phyloP scores from a whole-genome alignment of 2,888 invertebrate species.

The Lasioglossum oenotherae region DNA sequence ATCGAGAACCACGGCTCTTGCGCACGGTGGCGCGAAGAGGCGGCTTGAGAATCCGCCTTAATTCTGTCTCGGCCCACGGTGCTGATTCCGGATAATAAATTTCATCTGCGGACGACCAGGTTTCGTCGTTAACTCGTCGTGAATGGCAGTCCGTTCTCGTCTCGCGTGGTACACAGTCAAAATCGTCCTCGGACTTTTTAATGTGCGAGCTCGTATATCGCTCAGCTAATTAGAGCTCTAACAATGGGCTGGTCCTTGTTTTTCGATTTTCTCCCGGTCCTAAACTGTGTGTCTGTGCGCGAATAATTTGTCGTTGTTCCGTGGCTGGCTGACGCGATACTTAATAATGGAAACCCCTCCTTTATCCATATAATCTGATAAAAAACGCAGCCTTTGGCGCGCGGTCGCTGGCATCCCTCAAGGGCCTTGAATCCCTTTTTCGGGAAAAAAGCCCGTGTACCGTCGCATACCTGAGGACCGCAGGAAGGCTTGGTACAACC shows the following conservation, averaged over 20 bases:
- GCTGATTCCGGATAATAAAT: slow-evolving; percentile 51
- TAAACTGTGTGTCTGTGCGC: no score
- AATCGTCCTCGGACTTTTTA: neutral
- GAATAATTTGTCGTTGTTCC: no score
- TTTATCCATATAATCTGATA: no score
- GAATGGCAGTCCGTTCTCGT: slow-evolving; percentile 4
- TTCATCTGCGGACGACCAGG: slow-evolving; percentile 24
- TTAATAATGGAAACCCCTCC: no score
- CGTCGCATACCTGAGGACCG: no score
- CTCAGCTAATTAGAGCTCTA: neutral
- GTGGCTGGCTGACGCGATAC: no score
- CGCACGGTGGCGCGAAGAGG: slow-evolving; percentile 33
- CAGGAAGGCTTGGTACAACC: no score
- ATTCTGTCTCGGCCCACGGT: slow-evolving; percentile 33
- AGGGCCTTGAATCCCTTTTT: no score
- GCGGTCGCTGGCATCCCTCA: no score
- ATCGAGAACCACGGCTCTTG: slow-evolving; percentile 10
- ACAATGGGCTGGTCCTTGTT: neutral
- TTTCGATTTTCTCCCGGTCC: no score
- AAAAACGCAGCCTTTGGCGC: no score
- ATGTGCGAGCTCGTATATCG: neutral
- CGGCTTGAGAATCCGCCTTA: slow-evolving; percentile 38
- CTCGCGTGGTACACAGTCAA: neutral
- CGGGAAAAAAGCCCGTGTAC: no score
- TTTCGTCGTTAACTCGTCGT: slow-evolving; percentile 40